A percentile compares a stretch with the other conserved stretches of the same genome.
phyloP scores from a whole-genome alignment of 2,113 vertebrate species.

The Probosciger aterrimus region DNA sequence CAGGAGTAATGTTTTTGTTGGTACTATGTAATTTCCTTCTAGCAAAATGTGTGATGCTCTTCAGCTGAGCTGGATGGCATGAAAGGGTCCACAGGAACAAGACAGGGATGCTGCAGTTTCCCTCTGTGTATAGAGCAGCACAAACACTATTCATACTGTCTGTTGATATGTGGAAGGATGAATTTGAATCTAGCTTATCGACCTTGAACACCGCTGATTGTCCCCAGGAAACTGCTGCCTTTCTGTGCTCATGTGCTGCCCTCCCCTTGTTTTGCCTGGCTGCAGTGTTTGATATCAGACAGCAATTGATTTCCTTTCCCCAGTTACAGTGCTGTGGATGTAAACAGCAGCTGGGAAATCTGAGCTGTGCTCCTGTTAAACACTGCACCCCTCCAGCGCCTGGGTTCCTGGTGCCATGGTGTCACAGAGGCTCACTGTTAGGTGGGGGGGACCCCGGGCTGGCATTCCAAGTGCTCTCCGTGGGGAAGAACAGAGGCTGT shows the following conservation, averaged over 20 bases:
- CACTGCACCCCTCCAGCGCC: background rate
- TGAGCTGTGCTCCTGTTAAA: background rate
- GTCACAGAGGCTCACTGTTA: background rate
- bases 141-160: rapidly evolving
- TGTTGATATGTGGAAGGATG: background rate
- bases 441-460: background rate
- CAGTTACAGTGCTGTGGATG: background rate
- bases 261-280: background rate
- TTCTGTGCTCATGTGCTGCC: background rate
- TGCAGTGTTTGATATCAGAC: background rate
- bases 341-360: background rate
- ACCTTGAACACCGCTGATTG: background rate
- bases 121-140: background rate
- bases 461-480: background rate
- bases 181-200: background rate
- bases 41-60: background rate
- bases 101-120: background rate
- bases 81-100: background rate
- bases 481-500: rapidly evolving
- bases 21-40: background rate
- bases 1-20: background rate
- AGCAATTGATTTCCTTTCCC: background rate
- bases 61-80: background rate
- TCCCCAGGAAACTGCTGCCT: background rate
- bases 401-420: rapidly evolving